A percentile compares a stretch with the other conserved stretches of the same genome.
These are phyloP conservation scores for Bemisia tabaci DNA, from an alignment of 1,140 invertebrate genomes.

Conservation along the genomic window DNA sequence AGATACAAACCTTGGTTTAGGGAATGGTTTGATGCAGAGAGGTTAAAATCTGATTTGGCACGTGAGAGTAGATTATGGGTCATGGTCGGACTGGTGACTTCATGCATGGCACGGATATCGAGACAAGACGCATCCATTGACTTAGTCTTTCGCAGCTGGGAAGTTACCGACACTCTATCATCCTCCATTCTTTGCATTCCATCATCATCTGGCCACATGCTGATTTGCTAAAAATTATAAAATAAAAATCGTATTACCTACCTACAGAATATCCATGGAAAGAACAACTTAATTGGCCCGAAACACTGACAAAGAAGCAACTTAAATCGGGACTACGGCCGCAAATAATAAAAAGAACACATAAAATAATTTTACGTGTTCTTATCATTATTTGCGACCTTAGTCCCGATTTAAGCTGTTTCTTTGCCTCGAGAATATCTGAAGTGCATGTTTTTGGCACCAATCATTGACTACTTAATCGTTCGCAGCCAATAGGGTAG, in stretches of 20 bases:
- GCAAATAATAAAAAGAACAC: slow-evolving; percentile 3
- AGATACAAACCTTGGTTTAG: slow-evolving; percentile 13
- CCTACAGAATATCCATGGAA: neutral
- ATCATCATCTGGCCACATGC: slow-evolving; percentile 59
- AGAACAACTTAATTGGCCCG: no score
- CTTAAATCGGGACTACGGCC: no score
- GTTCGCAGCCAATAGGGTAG: no score
- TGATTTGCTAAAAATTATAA: slow-evolving; percentile 43
- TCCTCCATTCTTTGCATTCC: slow-evolving; percentile 43
- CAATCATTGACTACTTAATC: no score
- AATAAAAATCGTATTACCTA: neutral
- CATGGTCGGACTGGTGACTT: slow-evolving; percentile 32
- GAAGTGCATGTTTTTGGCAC: no score
- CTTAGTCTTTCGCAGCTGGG: slow-evolving; percentile 67
- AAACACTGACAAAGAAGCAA: no score
- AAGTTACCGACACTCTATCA: slow-evolving; percentile 44
- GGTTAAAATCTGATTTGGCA: slow-evolving; percentile 74
- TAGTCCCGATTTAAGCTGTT: neutral
- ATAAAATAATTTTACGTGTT: neutral
- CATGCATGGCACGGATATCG: slow-evolving; percentile 56
- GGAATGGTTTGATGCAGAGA: slow-evolving; percentile 46
- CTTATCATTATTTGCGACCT: neutral
- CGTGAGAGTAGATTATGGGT: slow-evolving; percentile 40
- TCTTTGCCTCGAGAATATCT: no score
- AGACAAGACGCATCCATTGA: slow-evolving; percentile 77